Evolutionary conservation across 2,888 invertebrate genomes (phyloP), one percentile per base, ranked within the genome.

Genomic region (Trichopoda pennipes): DNA sequence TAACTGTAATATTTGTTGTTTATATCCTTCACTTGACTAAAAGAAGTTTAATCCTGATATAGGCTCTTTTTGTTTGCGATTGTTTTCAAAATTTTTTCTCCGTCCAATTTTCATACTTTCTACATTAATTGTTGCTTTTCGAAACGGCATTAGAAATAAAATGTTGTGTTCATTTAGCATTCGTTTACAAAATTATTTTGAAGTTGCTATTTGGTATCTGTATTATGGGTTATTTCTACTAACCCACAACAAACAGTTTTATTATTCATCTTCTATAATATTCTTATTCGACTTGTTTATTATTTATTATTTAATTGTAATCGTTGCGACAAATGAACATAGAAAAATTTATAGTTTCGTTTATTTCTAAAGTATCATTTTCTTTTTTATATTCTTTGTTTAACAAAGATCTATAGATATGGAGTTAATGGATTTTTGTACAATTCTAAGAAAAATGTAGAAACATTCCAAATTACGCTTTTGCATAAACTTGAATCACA

Each of bases 311-410:
- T 85, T 86, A 85, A 85, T 86, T 87, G 86, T 87, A 88, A 88
- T 86, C 88, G 19, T 86, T 88, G 86, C 87, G 89, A 89, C 88
- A 89, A 89, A 89, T 89, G 88, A 88, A 88, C 88, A 87, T 87
- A 86, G 85, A 84, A 86, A 86, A 86, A 89, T 89, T 88, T 89
- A 89, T 89, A 87, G 87, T 88, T 85, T 28, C 51, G 69, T 47
- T 74, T 44, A 56, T 49, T 61, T 68, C 53, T 53, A 55, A 47
- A n/a, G n/a, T n/a, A n/a, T n/a, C 47, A 64, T 75, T 70, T 56
- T 10, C n/a, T 63, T 44, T 6, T 6, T 78, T 66, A 35, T 55
- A 32, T 58, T 58, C 14, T 47, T 64, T 56, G 28, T 35, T 49
- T 49, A 38, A 53, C 53, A 35, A 58, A 60, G n/a, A 68, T 32